phyloP scores from a whole-genome alignment of 2,797 vertebrate species.

The Cirrhinus molitorella region DNA sequence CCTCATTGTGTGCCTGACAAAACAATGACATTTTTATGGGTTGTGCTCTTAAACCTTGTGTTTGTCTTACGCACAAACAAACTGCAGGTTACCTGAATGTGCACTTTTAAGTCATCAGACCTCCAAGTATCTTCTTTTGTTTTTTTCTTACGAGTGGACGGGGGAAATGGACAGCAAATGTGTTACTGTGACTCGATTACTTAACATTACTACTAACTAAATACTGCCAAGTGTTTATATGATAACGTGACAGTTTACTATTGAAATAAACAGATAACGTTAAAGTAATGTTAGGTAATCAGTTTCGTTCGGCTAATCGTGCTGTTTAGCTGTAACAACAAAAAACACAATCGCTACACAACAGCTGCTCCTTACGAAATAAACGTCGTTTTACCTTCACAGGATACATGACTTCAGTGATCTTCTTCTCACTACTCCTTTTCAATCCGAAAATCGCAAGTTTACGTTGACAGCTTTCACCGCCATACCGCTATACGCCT shows the following conservation, averaged over 20 bases:
- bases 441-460: neutral
- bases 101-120: constrained; percentile 86
- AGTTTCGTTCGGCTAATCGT: constrained; percentile 13
- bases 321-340: neutral
- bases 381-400: constrained; percentile 71
- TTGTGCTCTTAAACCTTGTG: neutral
- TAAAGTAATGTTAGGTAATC: neutral
- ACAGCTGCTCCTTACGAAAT: neutral
- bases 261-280: neutral
- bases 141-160: constrained; percentile 76
- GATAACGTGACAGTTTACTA: neutral
- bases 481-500: constrained; percentile 69
- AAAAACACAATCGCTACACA: neutral
- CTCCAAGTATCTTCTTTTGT: constrained; percentile 96
- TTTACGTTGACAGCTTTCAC: constrained; percentile 56
- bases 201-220: neutral
- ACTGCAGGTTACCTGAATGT: constrained; percentile 80
- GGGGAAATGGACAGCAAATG: neutral
- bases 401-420: constrained; percentile 67
- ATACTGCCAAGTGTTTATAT: neutral
- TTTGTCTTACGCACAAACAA: constrained; percentile 12
- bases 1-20: constrained; percentile 67
- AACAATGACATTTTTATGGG: neutral
- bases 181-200: constrained; percentile 2
- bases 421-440: neutral